Evolutionary conservation across 2,113 vertebrate species (phyloP).

Genomic region (Prionailurus bengalensis): DNA sequence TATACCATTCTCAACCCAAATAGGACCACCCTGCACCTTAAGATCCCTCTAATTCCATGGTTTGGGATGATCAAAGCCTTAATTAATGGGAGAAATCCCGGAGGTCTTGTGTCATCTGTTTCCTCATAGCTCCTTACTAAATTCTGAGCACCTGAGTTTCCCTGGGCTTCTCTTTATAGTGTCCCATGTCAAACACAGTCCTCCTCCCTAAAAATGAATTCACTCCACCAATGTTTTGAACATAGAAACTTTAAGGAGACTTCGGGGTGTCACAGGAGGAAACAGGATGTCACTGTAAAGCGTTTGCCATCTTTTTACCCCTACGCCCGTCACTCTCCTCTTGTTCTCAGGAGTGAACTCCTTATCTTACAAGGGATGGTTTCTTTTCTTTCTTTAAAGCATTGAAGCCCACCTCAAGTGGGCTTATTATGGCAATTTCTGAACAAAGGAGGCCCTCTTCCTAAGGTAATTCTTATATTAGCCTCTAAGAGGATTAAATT

Average conservation of each 20-base stretch:
- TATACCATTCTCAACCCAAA: neutral
- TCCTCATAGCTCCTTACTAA: neutral
- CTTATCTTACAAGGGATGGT: neutral
- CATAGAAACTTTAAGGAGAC: neutral
- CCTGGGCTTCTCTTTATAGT: neutral
- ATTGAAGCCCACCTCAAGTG: neutral
- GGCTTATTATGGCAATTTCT: neutral
- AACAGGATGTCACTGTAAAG: neutral
- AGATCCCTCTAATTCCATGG: neutral
- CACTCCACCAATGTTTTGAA: neutral
- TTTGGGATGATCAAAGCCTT: neutral
- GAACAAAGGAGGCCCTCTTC: neutral
- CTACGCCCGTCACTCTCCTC: neutral
- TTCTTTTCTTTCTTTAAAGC: neutral
- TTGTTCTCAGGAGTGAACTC: neutral
- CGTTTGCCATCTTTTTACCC: neutral
- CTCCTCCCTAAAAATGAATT: neutral
- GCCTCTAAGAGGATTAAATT: constrained; percentile 58
- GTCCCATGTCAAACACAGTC: neutral
- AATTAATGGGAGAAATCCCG: neutral
- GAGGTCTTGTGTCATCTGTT: neutral
- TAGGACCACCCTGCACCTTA: neutral
- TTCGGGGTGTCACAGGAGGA: neutral
- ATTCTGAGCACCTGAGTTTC: neutral
- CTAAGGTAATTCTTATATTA: constrained; percentile 2